phyloP scores from a whole-genome alignment of 1,140 invertebrate species.

The Drosophila takahashii region DNA sequence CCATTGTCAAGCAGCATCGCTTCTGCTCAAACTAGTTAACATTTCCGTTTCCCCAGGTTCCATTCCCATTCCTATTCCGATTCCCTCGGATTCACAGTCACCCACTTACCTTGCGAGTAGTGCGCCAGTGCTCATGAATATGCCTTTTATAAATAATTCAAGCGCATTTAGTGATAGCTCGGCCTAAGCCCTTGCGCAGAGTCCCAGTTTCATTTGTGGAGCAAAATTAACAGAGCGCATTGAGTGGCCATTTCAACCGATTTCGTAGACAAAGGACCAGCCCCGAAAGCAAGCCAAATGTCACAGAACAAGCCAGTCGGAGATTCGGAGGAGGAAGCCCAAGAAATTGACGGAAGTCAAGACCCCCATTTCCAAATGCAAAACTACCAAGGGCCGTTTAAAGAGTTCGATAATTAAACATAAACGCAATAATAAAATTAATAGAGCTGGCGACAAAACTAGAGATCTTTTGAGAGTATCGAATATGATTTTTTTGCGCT shows the following conservation, averaged over 20 bases:
- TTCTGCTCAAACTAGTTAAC: conserved; percentile 69
- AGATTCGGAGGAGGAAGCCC: conserved; percentile 13
- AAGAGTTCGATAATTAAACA: neutral
- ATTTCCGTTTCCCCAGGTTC: conserved; percentile 54
- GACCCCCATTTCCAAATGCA: conserved; percentile 23
- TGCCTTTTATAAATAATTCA: conserved; percentile 82
- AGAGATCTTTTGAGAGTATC: too few species aligned
- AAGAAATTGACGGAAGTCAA: conserved; percentile 44
- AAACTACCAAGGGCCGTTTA: conserved; percentile 13
- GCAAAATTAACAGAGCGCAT: conserved; percentile 82
- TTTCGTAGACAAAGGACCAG: conserved; percentile 54
- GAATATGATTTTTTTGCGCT: too few species aligned
- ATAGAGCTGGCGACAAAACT: too few species aligned
- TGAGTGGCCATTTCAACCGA: conserved; percentile 55
- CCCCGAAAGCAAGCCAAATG: conserved; percentile 59
- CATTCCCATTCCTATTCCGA: neutral
- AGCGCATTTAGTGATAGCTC: conserved; percentile 72
- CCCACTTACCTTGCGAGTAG: conserved; percentile 33
- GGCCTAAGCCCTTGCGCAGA: conserved; percentile 56
- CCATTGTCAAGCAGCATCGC: conserved; percentile 73
- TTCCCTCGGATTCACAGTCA: neutral
- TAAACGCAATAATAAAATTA: neutral
- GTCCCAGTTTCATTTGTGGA: conserved; percentile 56
- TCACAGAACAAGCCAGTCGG: conserved; percentile 35
- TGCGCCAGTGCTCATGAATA: conserved; percentile 65